A percentile compares a stretch with the other conserved stretches of the same genome.
Evolutionary conservation across 37 sponge, comb jelly and placozoan species (phyloP).

Genomic region (Chondrosia reniformis): DNA sequence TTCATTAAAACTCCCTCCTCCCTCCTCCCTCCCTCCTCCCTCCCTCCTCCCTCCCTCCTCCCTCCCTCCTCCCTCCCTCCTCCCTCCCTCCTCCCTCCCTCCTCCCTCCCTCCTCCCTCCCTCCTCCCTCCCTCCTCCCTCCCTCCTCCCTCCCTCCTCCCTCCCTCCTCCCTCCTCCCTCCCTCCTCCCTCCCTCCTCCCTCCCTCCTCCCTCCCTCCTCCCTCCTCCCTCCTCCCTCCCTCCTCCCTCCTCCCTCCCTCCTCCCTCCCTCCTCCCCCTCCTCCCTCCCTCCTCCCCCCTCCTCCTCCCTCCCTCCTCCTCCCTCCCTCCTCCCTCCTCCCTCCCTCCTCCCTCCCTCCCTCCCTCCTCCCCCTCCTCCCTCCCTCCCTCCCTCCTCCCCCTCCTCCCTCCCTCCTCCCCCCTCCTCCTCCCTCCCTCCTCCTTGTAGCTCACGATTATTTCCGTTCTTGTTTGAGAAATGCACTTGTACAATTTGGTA

Average conservation of each 20-base stretch:
- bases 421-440: neutral
- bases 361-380: neutral
- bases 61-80: neutral
- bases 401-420: neutral
- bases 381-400: neutral
- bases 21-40: neutral
- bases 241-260: neutral
- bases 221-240: neutral
- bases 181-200: neutral
- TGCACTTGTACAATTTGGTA: neutral
- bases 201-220: neutral
- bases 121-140: neutral
- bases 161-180: neutral
- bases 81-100: neutral
- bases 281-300: neutral
- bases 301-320: neutral
- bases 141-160: neutral
- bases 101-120: neutral
- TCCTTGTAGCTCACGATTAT: slow-evolving; percentile 12
- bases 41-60: neutral
- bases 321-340: neutral
- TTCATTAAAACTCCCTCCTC: neutral
- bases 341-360: neutral
- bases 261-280: neutral
- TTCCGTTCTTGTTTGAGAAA: neutral